Evolutionary conservation across 1,140 invertebrate genomes (phyloP).

Genomic region (Ditylenchus dipsaci): DNA sequence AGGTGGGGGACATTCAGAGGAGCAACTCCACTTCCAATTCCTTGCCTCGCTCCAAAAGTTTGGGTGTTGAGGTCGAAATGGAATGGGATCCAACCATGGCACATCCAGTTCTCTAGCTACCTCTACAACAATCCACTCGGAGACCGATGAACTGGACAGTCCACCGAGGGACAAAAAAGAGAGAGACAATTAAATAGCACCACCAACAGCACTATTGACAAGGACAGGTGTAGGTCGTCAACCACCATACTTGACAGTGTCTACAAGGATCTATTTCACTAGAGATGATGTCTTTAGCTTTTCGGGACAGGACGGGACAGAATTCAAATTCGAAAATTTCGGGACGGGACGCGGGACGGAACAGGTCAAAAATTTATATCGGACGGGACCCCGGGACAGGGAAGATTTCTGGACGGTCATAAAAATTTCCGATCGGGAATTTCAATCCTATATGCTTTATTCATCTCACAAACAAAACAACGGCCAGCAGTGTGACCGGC

Average conservation of each 20-base stretch:
- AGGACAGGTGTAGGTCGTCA: constrained; percentile 55
- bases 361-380: too few species aligned
- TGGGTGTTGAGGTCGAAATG: not conserved
- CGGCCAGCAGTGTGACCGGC: too few species aligned
- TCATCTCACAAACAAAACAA: too few species aligned
- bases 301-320: too few species aligned
- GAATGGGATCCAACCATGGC: not conserved
- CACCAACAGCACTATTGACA: constrained; percentile 14
- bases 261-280: constrained; percentile 50
- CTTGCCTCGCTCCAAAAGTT: constrained; percentile 25
- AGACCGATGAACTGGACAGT: not conserved
- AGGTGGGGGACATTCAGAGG: not conserved
- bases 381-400: too few species aligned
- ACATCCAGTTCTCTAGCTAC: not conserved
- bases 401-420: too few species aligned
- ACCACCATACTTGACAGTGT: constrained; percentile 49
- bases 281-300: too few species aligned
- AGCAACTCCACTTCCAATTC: constrained; percentile 10
- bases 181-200: constrained; percentile 20
- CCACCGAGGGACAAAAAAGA: constrained; percentile 53
- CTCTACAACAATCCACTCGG: not conserved
- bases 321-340: too few species aligned
- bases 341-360: too few species aligned
- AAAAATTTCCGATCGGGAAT: too few species aligned
- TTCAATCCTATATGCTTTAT: too few species aligned